phyloP scores from a whole-genome alignment of 2,113 vertebrate species.

The Syngnathoides biaculeatus region DNA sequence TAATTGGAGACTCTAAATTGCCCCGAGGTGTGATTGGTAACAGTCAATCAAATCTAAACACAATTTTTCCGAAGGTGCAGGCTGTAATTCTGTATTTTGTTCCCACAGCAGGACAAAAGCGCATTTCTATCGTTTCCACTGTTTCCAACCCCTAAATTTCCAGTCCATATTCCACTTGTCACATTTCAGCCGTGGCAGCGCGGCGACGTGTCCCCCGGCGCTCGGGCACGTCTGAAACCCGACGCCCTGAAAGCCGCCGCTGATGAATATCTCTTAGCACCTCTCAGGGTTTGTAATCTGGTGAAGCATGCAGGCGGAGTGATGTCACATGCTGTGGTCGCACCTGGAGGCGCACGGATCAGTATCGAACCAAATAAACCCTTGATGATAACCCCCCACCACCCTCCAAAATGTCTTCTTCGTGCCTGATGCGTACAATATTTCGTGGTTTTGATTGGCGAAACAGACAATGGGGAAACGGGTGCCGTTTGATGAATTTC shows the following conservation, averaged over 20 bases:
- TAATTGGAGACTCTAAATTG: too few species aligned
- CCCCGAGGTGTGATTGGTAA: too few species aligned
- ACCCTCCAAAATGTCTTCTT: neutral
- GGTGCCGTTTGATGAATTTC: neutral
- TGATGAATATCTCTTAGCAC: conserved; percentile 50
- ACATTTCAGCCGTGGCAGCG: neutral
- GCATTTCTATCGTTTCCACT: neutral
- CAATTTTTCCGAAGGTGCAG: too few species aligned
- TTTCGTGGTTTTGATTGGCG: neutral
- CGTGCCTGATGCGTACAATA: neutral
- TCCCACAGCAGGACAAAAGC: neutral
- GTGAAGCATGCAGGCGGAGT: conserved; percentile 50
- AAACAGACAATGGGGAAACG: conserved; percentile 6
- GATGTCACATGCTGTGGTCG: conserved; percentile 57
- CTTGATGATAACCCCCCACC: conserved; percentile 26
- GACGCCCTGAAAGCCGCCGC: conserved; percentile 21
- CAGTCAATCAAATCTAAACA: too few species aligned
- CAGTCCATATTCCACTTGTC: neutral
- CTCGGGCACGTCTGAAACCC: conserved; percentile 28
- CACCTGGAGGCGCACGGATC: conserved; percentile 44
- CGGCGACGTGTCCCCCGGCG: neutral
- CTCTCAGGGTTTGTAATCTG: conserved; percentile 47
- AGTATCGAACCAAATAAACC: conserved; percentile 52
- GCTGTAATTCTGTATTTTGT: neutral
- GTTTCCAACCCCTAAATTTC: neutral